Conservation (phyloP, 2,797 vertebrate genomes). For the Pipistrellus pygmaeus region DNA sequence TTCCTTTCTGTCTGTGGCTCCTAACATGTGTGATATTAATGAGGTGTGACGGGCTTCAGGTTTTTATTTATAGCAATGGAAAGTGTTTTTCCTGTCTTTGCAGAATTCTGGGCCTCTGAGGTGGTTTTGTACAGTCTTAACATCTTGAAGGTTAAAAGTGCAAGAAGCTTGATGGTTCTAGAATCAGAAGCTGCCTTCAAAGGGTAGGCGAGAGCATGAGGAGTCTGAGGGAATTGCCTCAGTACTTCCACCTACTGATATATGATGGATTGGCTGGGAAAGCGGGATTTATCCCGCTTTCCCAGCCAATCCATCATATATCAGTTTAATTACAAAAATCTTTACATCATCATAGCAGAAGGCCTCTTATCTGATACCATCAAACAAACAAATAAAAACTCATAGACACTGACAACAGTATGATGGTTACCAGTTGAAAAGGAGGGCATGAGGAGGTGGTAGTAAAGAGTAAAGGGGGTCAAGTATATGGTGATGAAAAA, state of each 20-base stretch:
- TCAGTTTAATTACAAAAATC: constrained; percentile 20
- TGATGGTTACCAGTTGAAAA: background rate
- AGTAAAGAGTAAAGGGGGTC: background rate
- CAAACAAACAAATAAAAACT: background rate
- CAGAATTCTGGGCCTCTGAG: constrained; percentile 45
- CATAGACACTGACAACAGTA: background rate
- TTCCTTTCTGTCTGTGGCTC: constrained; percentile 80
- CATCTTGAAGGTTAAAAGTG: background rate
- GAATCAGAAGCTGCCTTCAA: background rate
- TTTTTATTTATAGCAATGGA: constrained; percentile 84
- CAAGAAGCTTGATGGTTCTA: background rate
- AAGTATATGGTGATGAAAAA: background rate
- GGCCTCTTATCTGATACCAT: background rate
- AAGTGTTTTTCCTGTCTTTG: constrained; percentile 78
- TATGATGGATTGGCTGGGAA: background rate
- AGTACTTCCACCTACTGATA: background rate
- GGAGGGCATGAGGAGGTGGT: accelerated
- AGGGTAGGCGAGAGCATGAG: background rate
- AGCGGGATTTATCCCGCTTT: too few relatives aligned
- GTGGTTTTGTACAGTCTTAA: constrained; percentile 23
- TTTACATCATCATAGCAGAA: background rate
- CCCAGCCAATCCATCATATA: too few relatives aligned
- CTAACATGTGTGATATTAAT: constrained; percentile 86
- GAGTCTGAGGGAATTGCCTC: background rate
- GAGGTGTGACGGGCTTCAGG: constrained; percentile 86